Evolutionary conservation across 2,113 vertebrate species (phyloP), one percentile per base, ranked within the genome.

Genomic region (Larimichthys polyactis): DNA sequence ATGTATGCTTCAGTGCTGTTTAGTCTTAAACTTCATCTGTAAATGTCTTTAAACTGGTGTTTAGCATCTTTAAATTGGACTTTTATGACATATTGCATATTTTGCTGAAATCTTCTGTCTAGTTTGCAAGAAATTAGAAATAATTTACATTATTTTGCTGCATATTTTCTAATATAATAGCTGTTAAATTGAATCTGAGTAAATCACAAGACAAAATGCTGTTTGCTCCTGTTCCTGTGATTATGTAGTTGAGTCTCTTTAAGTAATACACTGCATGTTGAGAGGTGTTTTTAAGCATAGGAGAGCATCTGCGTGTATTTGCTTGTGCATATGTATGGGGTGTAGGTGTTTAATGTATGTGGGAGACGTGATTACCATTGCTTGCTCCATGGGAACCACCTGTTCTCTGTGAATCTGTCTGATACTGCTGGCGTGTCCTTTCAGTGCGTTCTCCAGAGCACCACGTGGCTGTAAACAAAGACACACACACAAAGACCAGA

Each of bases 321-420:
- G 4, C 6, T 54, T 58, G 46, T 65, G 19, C 8, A n/a, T 32
- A 14, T 62, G 3, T 62, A 20, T 36, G 44, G 24, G 27, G 22
- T 43, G 27, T 44, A 48, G 11, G n/a, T 71, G 64, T 43, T n/a
- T 62, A 12, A 62, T 59, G 58, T 65, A 22, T 58, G 27, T 24
- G 52, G 1, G 20, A 14, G 64, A 58, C 7, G 2, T 70, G 6
- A 49, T 97, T 97, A 99, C 98, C 98, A 96, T 96, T 32, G 95
- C 94, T 83, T 96, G 95, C 85, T 97, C 96, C 94, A 99, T 80
- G 0, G 97, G 96, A 68, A 97, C 52, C 4, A 98, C 96, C 80
- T 96, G 94, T 6, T 96, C 93, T 57, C 85, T 93, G 89, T 99
- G 95, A 86, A 98, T 96, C 77, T 79, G 88, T 82, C 94, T 93